Conservation (phyloP, 2,888 invertebrate genomes). For the Troilus luridus region DNA sequence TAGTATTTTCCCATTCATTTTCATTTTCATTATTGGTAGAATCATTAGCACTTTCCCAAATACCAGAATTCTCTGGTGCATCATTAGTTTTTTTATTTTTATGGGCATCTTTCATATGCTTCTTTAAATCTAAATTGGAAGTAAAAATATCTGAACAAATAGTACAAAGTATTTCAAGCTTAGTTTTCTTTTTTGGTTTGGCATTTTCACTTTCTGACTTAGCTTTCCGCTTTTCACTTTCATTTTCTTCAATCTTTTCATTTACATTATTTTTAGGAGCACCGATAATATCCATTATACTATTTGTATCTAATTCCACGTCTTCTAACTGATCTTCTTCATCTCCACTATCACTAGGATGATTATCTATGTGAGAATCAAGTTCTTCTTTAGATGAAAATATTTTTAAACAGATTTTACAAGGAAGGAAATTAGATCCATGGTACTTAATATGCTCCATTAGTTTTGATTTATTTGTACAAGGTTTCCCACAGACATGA, state of each 20-base stretch:
- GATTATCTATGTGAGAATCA: constrained; percentile 70
- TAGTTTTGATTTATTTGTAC: constrained; percentile 75
- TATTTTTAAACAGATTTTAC: constrained; percentile 75
- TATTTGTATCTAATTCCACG: constrained; percentile 61
- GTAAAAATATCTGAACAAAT: constrained; percentile 61
- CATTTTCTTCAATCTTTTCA: constrained; percentile 62
- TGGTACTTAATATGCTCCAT: constrained; percentile 75
- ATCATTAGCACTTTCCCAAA: background rate
- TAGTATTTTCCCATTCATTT: constrained; percentile 33
- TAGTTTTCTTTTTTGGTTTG: constrained; percentile 61
- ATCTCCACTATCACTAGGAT: constrained; percentile 65
- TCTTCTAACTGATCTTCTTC: constrained; percentile 65
- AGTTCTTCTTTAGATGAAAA: constrained; percentile 72
- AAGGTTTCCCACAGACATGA: constrained; percentile 75
- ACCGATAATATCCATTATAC: constrained; percentile 63
- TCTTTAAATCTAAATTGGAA: constrained; percentile 62
- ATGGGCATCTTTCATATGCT: constrained; percentile 64
- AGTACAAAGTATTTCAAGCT: constrained; percentile 57
- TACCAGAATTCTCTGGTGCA: background rate
- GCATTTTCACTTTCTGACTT: constrained; percentile 64
- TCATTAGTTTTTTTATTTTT: constrained; percentile 38
- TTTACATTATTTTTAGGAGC: constrained; percentile 57
- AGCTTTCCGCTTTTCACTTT: constrained; percentile 64
- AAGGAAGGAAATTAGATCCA: constrained; percentile 73
- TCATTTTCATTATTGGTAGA: constrained; percentile 31